Conservation (phyloP, 2,113 vertebrate genomes). For the Euleptes europaea region DNA sequence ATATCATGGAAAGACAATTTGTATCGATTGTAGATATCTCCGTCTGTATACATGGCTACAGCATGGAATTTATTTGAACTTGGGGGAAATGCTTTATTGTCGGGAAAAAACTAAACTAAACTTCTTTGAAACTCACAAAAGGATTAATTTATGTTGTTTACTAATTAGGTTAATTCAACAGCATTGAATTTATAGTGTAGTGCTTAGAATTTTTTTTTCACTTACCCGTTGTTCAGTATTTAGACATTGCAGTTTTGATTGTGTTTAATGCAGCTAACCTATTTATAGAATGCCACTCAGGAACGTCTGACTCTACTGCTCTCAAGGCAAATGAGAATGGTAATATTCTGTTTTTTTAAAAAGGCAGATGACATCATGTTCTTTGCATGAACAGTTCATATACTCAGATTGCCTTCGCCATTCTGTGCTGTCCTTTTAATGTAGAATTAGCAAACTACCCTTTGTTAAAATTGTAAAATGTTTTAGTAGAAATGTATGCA, state of each 20-base stretch:
- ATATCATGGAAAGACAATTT: neutral
- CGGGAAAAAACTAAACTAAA: neutral
- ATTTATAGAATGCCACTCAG: neutral
- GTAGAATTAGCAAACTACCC: neutral
- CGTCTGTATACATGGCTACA: neutral
- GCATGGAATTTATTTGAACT: neutral
- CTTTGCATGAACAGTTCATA: neutral
- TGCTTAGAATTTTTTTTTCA: neutral
- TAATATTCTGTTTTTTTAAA: too few species aligned
- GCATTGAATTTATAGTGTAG: neutral
- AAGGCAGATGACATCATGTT: too few species aligned
- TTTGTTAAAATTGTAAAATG: slow-evolving; percentile 20
- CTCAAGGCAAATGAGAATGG: neutral
- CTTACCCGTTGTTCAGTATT: neutral
- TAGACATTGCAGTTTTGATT: neutral
- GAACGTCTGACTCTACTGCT: neutral
- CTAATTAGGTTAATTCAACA: neutral
- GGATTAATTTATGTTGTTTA: neutral
- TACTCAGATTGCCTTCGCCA: neutral
- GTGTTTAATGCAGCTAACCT: neutral
- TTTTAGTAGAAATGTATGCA: slow-evolving; percentile 15
- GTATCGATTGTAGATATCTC: neutral
- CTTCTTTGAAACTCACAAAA: neutral
- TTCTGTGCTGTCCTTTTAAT: neutral
- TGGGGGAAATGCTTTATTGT: neutral